These are phyloP conservation scores for Drosophila lowei DNA, from an alignment of 1,140 invertebrate genomes.

Conservation along the genomic window DNA sequence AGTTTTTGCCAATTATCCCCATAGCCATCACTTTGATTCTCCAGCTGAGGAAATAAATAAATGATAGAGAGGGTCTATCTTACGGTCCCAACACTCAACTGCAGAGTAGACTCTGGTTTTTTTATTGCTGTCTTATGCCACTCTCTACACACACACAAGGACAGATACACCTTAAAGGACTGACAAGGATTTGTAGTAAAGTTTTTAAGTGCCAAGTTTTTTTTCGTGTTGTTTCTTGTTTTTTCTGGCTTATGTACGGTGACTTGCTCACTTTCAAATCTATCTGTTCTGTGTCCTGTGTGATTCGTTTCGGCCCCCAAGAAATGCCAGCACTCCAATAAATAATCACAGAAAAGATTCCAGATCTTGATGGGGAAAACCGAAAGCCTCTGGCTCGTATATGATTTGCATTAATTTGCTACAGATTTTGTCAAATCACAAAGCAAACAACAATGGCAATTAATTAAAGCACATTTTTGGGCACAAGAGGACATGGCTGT, in stretches of 20 bases:
- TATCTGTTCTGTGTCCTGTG: conserved; percentile 4
- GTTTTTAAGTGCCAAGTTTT: conserved; percentile 61
- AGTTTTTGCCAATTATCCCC: too few relatives aligned
- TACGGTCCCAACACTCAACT: too few relatives aligned
- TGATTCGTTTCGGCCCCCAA: conserved; percentile 11
- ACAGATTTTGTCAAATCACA: conserved; percentile 47
- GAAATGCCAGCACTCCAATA: neutral
- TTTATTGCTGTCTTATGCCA: neutral
- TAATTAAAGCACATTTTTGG: conserved; percentile 70
- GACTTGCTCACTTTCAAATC: conserved; percentile 48
- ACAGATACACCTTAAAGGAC: conserved; percentile 15
- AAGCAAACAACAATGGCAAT: conserved; percentile 69
- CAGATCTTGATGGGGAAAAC: neutral
- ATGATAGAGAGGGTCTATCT: too few relatives aligned
- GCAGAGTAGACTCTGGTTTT: too few relatives aligned
- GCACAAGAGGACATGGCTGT: neutral
- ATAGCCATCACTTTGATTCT: too few relatives aligned
- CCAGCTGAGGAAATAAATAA: too few relatives aligned
- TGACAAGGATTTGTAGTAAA: conserved; percentile 43
- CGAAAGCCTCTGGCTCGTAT: conserved; percentile 10
- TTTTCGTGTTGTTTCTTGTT: conserved; percentile 2
- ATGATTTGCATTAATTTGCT: conserved; percentile 58
- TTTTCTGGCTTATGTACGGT: conserved; percentile 35
- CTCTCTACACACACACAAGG: neutral
- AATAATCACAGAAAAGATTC: conserved; percentile 21